phyloP scores from a whole-genome alignment of 2,797 vertebrate species.

The Sebastes oblongus region DNA sequence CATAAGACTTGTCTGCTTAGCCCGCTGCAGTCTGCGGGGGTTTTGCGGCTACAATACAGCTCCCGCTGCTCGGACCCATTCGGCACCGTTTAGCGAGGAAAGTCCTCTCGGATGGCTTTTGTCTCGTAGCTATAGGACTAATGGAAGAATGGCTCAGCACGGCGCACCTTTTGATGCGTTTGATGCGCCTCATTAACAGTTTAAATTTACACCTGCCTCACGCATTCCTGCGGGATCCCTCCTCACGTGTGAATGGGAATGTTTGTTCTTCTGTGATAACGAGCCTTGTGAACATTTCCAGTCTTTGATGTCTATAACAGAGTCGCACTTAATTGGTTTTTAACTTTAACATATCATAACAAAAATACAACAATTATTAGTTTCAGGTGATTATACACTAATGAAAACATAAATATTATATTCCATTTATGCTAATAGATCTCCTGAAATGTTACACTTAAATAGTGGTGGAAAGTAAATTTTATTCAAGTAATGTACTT shows the following conservation, averaged over 20 bases:
- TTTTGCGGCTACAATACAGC: slow-evolving; percentile 59
- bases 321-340: slow-evolving; percentile 16
- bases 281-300: slow-evolving; percentile 26
- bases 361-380: too few species aligned
- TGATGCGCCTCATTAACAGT: slow-evolving; percentile 79
- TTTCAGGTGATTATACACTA: too few species aligned
- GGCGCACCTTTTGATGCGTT: slow-evolving; percentile 74
- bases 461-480: too few species aligned
- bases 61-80: slow-evolving; percentile 72
- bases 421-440: too few species aligned
- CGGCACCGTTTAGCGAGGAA: slow-evolving; percentile 77
- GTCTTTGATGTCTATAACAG: slow-evolving; percentile 46
- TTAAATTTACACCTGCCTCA: slow-evolving; percentile 81
- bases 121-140: slow-evolving; percentile 57
- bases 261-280: slow-evolving; percentile 64
- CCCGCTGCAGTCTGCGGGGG: slow-evolving; percentile 52
- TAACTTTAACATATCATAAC: background rate
- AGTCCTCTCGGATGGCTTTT: slow-evolving; percentile 76
- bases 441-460: too few species aligned
- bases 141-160: slow-evolving; percentile 70
- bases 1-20: slow-evolving; percentile 25
- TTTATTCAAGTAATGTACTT: too few species aligned
- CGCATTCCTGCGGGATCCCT: slow-evolving; percentile 74
- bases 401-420: too few species aligned
- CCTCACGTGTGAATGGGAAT: slow-evolving; percentile 43